Evolutionary conservation across 2,888 invertebrate genomes (phyloP), one percentile per base, ranked within the genome.

Genomic region (Pycnomerus fuliginosus): DNA sequence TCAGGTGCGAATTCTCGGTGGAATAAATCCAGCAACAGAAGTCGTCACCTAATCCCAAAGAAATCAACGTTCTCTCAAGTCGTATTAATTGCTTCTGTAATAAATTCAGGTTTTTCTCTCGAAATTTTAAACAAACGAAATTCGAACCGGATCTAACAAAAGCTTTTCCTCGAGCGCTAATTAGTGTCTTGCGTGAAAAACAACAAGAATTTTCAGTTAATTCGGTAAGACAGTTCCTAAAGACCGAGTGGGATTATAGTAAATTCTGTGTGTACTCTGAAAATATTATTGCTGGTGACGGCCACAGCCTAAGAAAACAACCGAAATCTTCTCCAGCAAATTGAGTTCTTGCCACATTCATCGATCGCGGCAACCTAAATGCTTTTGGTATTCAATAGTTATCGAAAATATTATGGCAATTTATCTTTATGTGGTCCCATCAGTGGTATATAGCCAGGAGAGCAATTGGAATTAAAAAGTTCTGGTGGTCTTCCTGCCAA

Each of bases 261-360:
- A 37, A 37, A 37, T 37, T 38, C 23, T 16, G 29, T 14, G 38
- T 38, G 20, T 29, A 13, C 29, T 30, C 23, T 38, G 30, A 38
- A 38, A 38, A 38, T 38, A 38, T 38, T 38, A 13, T 38, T 23
- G 24, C n/a, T 23, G 15, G 15, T 29, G 37, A 29, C 16, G 28
- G 22, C 29, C n/a, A n/a, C 37, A 16, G 14, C 29, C 37, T 37
- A 20, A 37, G 20, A 29, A 37, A 37, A 37, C 37, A 37, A 13
- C 29, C 28, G 22, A 37, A 37, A 37, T 37, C 37, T 20, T 22
- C 29, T 37, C n/a, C n/a, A n/a, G n/a, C n/a, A n/a, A n/a, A n/a
- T n/a, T n/a, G n/a, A n/a, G n/a, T n/a, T n/a, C n/a, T n/a, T n/a
- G n/a, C n/a, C 29, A 29, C 14, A 37, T 37, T 37, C 29, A 29